These are phyloP conservation scores for Drosophila suzukii DNA, from an alignment of 1,140 invertebrate genomes.

Conservation along the genomic window DNA sequence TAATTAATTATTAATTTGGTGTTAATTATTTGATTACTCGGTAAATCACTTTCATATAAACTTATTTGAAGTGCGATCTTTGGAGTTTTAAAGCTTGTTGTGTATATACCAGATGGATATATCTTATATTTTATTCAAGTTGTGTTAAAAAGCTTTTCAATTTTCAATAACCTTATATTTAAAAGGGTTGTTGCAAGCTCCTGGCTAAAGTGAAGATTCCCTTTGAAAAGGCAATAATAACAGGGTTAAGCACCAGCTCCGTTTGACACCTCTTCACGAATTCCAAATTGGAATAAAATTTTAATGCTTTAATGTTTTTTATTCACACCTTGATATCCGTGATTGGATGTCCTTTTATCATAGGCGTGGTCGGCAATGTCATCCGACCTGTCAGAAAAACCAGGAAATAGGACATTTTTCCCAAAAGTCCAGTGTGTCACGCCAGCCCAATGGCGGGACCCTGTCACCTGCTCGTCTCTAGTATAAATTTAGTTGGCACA, in stretches of 20 bases:
- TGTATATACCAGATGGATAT: no score
- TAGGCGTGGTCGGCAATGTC: constrained; percentile 21
- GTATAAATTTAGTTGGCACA: no score
- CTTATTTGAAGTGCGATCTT: no score
- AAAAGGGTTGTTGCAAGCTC: not conserved
- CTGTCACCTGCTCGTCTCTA: no score
- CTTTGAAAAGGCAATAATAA: constrained; percentile 5
- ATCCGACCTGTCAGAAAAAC: not conserved
- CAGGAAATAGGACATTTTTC: no score
- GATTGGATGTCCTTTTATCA: not conserved
- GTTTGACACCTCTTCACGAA: constrained; percentile 16
- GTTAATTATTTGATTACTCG: no score
- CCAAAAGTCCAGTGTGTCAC: not conserved
- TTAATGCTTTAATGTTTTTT: constrained; percentile 38
- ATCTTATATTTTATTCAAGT: no score
- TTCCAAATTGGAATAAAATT: constrained; percentile 24
- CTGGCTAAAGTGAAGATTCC: not conserved
- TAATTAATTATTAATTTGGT: no score
- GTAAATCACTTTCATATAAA: no score
- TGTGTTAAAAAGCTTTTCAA: no score
- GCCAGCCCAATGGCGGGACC: constrained; percentile 4
- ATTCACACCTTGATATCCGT: constrained; percentile 22
- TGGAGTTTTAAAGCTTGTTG: no score
- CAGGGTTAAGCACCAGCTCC: constrained; percentile 2
- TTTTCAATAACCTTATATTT: no score